Evolutionary conservation across 2,888 invertebrate species (phyloP).

Genomic region (Sphecodes monilicornis): DNA sequence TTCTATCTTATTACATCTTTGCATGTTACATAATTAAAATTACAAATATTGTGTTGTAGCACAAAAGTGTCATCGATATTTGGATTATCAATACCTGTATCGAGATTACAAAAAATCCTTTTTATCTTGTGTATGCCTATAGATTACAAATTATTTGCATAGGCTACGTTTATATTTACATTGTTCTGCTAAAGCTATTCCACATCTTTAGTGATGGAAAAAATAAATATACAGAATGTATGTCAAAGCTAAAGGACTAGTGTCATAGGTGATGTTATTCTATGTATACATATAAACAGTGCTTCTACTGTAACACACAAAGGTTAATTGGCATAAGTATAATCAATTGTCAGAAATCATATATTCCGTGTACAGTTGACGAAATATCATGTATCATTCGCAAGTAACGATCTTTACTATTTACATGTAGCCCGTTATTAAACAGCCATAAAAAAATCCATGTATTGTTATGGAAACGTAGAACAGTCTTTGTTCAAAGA

Average conservation of each 20-base stretch:
- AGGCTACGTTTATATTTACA: background rate
- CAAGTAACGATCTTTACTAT: background rate
- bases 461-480: background rate
- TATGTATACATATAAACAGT: background rate
- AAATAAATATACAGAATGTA: background rate
- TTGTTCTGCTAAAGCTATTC: background rate
- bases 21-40: constrained; percentile 53
- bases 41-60: constrained; percentile 19
- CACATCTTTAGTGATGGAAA: background rate
- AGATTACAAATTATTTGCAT: constrained; percentile 7
- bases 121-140: background rate
- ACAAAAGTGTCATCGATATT: background rate
- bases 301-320: background rate
- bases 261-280: background rate
- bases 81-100: background rate
- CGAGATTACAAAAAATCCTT: background rate
- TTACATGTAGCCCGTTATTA: no score
- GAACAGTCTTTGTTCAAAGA: background rate
- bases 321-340: background rate
- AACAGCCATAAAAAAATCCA: background rate
- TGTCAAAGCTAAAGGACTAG: background rate
- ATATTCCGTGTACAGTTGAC: background rate
- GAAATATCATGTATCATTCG: background rate
- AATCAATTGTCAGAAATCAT: background rate
- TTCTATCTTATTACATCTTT: constrained; percentile 8